Percentiles rank a stretch among this genome's conserved stretches.
phyloP scores from a whole-genome alignment of 2,888 invertebrate genomes.

The Muschampia plurimacula region DNA sequence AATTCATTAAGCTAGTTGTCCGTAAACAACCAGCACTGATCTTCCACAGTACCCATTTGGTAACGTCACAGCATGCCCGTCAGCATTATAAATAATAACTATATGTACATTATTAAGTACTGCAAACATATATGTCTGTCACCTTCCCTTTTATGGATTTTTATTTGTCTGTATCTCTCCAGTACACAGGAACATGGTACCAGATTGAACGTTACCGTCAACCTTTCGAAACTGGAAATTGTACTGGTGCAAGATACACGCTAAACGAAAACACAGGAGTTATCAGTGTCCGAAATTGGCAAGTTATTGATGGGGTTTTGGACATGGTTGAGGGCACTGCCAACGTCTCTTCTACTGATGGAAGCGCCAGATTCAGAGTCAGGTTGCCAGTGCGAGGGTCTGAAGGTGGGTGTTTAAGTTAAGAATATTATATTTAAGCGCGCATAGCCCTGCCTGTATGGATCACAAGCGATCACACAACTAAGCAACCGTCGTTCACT shows the following conservation, averaged over 20 bases:
- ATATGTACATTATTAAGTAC: too few relatives aligned
- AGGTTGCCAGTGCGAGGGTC: constrained; percentile 55
- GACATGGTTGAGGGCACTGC: constrained; percentile 64
- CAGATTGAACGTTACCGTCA: constrained; percentile 69
- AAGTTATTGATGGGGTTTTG: constrained; percentile 61
- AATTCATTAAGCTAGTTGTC: too few relatives aligned
- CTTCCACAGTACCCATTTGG: too few relatives aligned
- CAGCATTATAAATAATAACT: too few relatives aligned
- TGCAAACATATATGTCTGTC: too few relatives aligned
- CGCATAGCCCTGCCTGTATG: too few relatives aligned
- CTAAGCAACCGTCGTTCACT: too few relatives aligned
- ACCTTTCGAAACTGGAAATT: constrained; percentile 57
- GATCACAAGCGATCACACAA: too few relatives aligned
- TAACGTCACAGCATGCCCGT: too few relatives aligned
- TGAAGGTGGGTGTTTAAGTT: constrained; percentile 52
- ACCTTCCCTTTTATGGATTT: too few relatives aligned
- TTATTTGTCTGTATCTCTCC: constrained; percentile 37
- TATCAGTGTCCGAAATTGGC: constrained; percentile 68
- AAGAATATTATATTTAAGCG: neutral
- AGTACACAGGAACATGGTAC: constrained; percentile 78
- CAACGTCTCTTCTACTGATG: constrained; percentile 55
- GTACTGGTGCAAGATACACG: constrained; percentile 64
- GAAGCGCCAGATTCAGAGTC: constrained; percentile 61
- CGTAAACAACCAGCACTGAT: too few relatives aligned
- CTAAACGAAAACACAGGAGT: constrained; percentile 53